These are phyloP conservation scores for Halisarca cf. caerulea DNA, from an alignment of 37 sponge, comb jelly and placozoan genomes.

Conservation along the genomic window DNA sequence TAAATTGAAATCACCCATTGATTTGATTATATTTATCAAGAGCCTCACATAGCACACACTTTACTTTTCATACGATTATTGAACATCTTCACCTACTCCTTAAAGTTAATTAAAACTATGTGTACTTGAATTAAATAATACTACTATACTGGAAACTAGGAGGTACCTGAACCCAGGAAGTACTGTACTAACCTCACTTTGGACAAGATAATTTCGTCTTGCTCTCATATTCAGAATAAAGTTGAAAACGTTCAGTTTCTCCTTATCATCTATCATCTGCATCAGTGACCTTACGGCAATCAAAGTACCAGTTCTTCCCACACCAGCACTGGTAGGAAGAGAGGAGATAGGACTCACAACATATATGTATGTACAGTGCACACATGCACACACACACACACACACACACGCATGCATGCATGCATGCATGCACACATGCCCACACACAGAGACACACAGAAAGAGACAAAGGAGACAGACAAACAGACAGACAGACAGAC, in stretches of 20 bases:
- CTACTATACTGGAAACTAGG: no score
- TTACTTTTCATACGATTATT: neutral
- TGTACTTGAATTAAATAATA: no score
- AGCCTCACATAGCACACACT: neutral
- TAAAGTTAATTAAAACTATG: no score
- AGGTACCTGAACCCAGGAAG: neutral
- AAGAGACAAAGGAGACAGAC: no score
- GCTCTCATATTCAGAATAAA: conserved; percentile 60
- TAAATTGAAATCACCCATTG: no score
- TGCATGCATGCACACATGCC: no score
- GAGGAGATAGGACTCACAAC: neutral
- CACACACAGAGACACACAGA: no score
- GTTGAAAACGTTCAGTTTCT: conserved; percentile 70
- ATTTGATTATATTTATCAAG: no score
- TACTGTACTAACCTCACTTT: conserved; percentile 68
- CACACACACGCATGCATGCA: no score
- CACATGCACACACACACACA: no score
- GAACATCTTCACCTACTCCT: neutral
- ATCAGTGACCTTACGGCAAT: conserved; percentile 64
- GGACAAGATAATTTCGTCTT: conserved; percentile 76
- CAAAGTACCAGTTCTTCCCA: conserved; percentile 80
- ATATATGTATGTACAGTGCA: neutral
- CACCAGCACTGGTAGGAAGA: conserved; percentile 68
- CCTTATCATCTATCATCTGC: conserved; percentile 64
- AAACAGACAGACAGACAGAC: no score